A percentile compares a stretch with the other conserved stretches of the same genome.
Conservation (phyloP, 2,888 invertebrate species). For the Copidosoma aretas region DNA sequence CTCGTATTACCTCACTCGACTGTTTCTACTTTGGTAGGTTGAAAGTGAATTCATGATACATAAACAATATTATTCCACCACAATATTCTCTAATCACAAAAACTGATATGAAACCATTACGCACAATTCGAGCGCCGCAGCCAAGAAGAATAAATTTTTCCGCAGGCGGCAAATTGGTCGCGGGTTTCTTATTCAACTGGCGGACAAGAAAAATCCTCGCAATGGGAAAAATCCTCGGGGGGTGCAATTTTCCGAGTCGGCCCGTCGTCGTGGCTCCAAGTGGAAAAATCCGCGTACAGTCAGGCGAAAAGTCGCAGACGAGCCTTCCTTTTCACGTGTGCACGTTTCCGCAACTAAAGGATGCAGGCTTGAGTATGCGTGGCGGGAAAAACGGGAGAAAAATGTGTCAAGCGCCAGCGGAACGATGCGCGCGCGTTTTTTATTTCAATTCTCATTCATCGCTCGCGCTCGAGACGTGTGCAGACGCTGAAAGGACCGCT, state of each 20-base stretch:
- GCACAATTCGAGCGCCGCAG: no score
- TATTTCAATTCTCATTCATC: not conserved
- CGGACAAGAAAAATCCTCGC: not conserved
- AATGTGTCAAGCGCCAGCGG: not conserved
- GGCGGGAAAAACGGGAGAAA: not conserved
- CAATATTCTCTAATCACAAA: no score
- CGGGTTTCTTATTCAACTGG: not conserved
- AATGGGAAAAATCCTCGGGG: not conserved
- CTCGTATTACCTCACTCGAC: no score
- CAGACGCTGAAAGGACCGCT: conserved; percentile 24
- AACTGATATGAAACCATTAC: no score
- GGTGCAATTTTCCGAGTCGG: not conserved
- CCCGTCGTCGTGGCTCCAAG: not conserved
- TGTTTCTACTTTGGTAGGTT: no score
- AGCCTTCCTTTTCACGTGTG: no score
- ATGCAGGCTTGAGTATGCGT: no score
- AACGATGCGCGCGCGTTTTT: not conserved
- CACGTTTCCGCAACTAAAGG: no score
- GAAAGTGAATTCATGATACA: no score
- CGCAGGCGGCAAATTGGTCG: not conserved
- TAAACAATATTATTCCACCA: no score
- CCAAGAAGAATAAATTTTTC: no score
- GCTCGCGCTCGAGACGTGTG: conserved; percentile 17
- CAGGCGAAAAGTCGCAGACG: conserved; percentile 9
- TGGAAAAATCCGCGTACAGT: conserved; percentile 33